A percentile compares a stretch with the other conserved stretches of the same genome.
Evolutionary conservation across 2,113 vertebrate genomes (phyloP).

Genomic region (Eurystomus gularis): DNA sequence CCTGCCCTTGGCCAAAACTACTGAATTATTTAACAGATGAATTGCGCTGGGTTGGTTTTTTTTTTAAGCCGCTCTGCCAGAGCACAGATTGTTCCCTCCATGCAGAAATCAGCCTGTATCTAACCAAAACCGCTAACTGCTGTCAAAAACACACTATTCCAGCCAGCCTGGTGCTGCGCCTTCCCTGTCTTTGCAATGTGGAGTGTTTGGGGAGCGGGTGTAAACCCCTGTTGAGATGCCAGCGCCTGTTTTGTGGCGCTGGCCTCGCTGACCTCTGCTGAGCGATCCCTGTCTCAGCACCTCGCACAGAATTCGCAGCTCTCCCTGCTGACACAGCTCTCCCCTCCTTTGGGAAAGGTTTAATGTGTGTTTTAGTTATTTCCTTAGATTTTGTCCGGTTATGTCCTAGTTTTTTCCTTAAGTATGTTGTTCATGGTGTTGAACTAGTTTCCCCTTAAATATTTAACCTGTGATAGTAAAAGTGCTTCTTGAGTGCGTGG

Average conservation of each 20-base stretch:
- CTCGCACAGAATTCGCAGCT: rapidly evolving
- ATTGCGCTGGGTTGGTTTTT: rapidly evolving
- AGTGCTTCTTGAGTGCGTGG: background rate
- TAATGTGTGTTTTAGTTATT: background rate
- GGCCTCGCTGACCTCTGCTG: background rate
- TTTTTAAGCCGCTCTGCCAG: background rate
- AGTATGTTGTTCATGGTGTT: background rate
- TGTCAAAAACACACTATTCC: background rate
- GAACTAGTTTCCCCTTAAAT: background rate
- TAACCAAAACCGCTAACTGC: background rate
- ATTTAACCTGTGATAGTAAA: background rate
- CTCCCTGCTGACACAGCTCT: background rate
- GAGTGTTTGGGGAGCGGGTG: background rate
- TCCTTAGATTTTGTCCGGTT: background rate
- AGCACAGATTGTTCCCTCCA: background rate
- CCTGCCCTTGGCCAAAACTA: background rate
- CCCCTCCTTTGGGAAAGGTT: background rate
- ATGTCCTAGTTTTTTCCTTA: background rate
- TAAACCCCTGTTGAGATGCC: background rate
- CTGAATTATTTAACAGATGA: background rate
- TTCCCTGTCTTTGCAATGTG: background rate
- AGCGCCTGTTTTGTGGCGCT: background rate
- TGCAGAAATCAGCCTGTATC: background rate
- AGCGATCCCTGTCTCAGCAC: background rate
- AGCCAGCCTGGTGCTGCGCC: background rate